These are phyloP conservation scores for Nymphicus hollandicus DNA, from an alignment of 2,113 vertebrate genomes.

Conservation along the genomic window DNA sequence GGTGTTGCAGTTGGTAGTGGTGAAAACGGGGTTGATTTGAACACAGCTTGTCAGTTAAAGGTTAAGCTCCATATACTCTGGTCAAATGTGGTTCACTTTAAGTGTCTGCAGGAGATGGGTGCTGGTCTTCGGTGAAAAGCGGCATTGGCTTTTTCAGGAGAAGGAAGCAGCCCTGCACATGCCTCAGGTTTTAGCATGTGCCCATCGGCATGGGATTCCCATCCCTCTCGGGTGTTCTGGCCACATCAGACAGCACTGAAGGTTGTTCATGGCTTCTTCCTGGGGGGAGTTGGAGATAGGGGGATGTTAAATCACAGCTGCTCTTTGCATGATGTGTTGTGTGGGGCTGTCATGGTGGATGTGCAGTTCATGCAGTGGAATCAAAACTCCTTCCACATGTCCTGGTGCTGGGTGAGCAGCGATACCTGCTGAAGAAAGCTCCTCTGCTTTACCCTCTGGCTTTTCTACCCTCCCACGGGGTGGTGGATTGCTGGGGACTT, in stretches of 20 bases:
- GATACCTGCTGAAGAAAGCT: background rate
- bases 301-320: background rate
- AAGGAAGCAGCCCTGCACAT: background rate
- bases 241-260: fast-evolving
- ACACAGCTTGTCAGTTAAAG: fast-evolving
- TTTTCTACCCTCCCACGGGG: fast-evolving
- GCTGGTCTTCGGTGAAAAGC: background rate
- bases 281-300: background rate
- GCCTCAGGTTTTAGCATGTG: background rate
- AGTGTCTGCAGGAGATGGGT: background rate
- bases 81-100: background rate
- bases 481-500: background rate
- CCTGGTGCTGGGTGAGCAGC: background rate
- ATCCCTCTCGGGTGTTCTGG: background rate
- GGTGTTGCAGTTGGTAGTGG: background rate
- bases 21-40: background rate
- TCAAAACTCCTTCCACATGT: background rate
- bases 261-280: background rate
- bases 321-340: fast-evolving
- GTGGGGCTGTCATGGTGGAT: too few relatives aligned
- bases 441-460: background rate
- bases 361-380: background rate
- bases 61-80: fast-evolving
- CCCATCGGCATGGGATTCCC: fast-evolving
- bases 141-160: background rate